Conservation (phyloP, 2,797 vertebrate species). For the Buphagus erythrorhynchus region DNA sequence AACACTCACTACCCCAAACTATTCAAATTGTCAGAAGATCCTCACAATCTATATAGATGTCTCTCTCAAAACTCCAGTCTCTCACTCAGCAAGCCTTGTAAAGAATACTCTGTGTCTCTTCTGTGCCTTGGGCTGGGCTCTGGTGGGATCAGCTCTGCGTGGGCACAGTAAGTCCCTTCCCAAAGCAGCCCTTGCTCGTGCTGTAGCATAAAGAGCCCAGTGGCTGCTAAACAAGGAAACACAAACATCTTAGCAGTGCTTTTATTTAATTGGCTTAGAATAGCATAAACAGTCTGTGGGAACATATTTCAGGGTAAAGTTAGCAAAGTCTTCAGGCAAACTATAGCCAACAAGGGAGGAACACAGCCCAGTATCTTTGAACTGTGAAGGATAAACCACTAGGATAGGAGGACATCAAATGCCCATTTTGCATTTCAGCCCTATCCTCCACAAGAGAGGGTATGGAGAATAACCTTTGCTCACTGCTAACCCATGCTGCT, state of each 20-base stretch:
- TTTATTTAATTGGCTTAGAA: not conserved
- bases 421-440: not conserved
- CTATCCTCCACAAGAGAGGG: not conserved
- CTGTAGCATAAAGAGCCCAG: not conserved
- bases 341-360: not conserved
- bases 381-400: not conserved
- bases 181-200: not conserved
- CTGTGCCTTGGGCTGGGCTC: not conserved
- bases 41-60: not conserved
- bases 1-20: not conserved
- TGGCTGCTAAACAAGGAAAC: not conserved
- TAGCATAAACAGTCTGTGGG: not conserved
- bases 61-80: not conserved
- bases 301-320: conserved; percentile 25
- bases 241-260: not conserved
- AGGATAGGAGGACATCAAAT: not conserved
- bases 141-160: not conserved
- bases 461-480: accelerated
- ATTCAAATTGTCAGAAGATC: not conserved
- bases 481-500: not conserved
- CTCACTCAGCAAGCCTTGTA: not conserved
- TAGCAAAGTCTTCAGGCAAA: not conserved
- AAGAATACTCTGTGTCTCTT: not conserved
- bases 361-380: not conserved
- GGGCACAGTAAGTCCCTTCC: not conserved